Evolutionary conservation across 2,888 invertebrate genomes (phyloP).

Genomic region (Pocota personata): DNA sequence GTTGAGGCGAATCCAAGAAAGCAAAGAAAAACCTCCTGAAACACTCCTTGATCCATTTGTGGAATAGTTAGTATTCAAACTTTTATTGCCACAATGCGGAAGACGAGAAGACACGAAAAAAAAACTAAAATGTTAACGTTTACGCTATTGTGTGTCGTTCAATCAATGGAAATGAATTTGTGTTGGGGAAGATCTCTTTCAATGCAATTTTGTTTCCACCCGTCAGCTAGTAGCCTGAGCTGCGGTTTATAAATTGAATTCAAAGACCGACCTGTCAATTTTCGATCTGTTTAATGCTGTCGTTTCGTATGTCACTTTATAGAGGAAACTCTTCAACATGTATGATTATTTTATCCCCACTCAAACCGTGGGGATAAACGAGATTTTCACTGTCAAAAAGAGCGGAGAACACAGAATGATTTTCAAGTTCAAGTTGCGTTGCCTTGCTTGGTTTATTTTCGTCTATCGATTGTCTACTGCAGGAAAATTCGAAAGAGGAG

Average conservation of each 20-base stretch:
- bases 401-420: background rate
- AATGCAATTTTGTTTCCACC: background rate
- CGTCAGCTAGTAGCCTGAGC: background rate
- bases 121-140: background rate
- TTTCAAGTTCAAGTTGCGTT: slow-evolving; percentile 50
- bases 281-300: background rate
- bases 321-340: background rate
- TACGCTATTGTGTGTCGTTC: background rate
- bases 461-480: slow-evolving; percentile 26
- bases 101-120: background rate
- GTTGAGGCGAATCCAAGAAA: background rate
- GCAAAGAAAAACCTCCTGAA: slow-evolving; percentile 22
- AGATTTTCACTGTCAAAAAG: slow-evolving; percentile 16
- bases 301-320: background rate
- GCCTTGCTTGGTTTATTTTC: slow-evolving; percentile 16
- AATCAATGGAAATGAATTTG: background rate
- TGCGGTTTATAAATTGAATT: background rate
- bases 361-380: background rate
- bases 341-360: background rate
- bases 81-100: slow-evolving; percentile 22
- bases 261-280: background rate
- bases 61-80: slow-evolving; percentile 14
- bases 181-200: background rate
- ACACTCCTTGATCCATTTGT: slow-evolving; percentile 40
- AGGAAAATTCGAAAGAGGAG: background rate